Percentiles rank a stretch among this genome's conserved stretches.
Evolutionary conservation across 2,113 vertebrate genomes (phyloP).

Genomic region (Centropus unirufus): DNA sequence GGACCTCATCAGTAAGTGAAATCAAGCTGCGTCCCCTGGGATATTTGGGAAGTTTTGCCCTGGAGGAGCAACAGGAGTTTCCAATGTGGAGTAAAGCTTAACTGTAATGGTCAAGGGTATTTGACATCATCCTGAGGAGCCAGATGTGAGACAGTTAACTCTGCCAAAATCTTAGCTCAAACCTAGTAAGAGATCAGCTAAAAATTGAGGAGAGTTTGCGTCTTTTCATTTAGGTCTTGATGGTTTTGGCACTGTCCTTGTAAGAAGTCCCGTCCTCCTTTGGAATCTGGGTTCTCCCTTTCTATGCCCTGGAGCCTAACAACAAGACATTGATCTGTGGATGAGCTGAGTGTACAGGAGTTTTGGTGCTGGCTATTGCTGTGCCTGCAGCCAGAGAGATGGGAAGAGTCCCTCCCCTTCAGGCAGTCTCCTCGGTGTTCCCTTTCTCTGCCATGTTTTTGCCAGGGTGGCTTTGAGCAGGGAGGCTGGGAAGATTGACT

Average conservation of each 20-base stretch:
- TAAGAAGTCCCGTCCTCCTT: not conserved
- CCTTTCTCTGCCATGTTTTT: not conserved
- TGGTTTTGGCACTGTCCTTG: not conserved
- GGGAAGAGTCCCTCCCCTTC: not conserved
- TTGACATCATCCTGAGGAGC: not conserved
- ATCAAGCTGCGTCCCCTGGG: not conserved
- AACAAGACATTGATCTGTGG: not conserved
- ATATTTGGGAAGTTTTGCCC: not conserved
- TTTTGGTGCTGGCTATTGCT: not conserved
- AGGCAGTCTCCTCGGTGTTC: not conserved
- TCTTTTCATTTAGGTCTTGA: not conserved
- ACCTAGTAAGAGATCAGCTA: not conserved
- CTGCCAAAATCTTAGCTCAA: not conserved
- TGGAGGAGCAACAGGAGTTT: not conserved
- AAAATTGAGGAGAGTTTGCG: not conserved
- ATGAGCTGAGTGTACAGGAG: not conserved
- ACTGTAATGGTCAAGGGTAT: not conserved
- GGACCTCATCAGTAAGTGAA: slow-evolving; percentile 91
- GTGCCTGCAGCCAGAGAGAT: not conserved
- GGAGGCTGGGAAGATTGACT: not conserved
- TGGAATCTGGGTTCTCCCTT: not conserved
- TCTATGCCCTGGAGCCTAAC: not conserved
- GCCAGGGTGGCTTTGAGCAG: not conserved
- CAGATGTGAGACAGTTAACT: not conserved
- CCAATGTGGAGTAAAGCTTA: not conserved